These are phyloP conservation scores for Clivina fossor DNA, from an alignment of 2,888 invertebrate genomes.

Conservation along the genomic window DNA sequence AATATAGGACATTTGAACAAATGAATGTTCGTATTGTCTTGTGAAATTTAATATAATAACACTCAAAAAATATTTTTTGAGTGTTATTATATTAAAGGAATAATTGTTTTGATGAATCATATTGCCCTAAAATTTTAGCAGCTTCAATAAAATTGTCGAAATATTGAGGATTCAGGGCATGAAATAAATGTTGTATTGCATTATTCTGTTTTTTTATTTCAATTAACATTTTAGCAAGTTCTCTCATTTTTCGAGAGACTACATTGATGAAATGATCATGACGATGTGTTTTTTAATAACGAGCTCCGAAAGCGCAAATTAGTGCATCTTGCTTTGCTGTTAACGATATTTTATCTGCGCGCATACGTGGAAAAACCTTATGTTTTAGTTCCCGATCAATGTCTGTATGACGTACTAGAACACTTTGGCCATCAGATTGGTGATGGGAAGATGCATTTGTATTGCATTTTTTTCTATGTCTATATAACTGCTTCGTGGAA, in stretches of 20 bases:
- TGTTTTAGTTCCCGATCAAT: conserved; percentile 28
- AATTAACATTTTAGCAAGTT: conserved; percentile 33
- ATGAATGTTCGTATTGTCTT: too few relatives aligned
- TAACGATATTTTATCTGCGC: conserved; percentile 36
- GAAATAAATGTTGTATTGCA: too few relatives aligned
- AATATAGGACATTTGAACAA: too few relatives aligned
- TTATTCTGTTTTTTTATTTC: conserved; percentile 35
- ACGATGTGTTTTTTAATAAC: conserved; percentile 37
- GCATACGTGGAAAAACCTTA: conserved; percentile 35
- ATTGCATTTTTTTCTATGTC: conserved; percentile 31
- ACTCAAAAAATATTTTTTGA: too few relatives aligned
- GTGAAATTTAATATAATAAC: too few relatives aligned
- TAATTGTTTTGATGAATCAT: too few relatives aligned
- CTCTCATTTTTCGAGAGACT: conserved; percentile 38
- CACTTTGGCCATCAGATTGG: conserved; percentile 14
- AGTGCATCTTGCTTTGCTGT: conserved; percentile 34
- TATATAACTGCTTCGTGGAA: conserved; percentile 31
- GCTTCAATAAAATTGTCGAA: too few relatives aligned
- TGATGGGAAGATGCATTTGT: not conserved
- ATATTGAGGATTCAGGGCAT: too few relatives aligned
- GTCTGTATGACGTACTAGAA: conserved; percentile 9
- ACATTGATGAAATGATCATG: conserved; percentile 37
- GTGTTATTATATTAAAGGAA: too few relatives aligned
- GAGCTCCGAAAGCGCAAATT: conserved; percentile 37
- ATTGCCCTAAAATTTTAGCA: too few relatives aligned